Conservation (phyloP, 35 echinoderm and acorn worm genomes). For the Apostichopus japonicus region DNA sequence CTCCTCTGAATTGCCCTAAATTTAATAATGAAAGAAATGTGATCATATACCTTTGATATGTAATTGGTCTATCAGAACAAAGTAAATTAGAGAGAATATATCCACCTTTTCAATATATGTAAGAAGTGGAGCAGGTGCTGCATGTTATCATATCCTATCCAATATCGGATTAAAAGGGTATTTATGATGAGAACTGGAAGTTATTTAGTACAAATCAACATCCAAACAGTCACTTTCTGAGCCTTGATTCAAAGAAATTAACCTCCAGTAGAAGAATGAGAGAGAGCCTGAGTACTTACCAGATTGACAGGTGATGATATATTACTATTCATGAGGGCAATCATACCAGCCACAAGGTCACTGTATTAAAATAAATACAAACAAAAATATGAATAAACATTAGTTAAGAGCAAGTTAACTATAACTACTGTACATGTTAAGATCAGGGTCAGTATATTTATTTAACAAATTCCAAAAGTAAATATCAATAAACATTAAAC, state of each 20-base stretch:
- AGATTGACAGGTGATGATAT: conserved; percentile 88
- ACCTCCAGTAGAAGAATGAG: background rate
- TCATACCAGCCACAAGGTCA: conserved; percentile 89
- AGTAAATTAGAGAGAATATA: background rate
- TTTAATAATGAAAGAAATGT: background rate
- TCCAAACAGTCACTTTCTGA: too few relatives aligned
- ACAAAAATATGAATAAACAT: background rate
- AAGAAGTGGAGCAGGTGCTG: too few relatives aligned
- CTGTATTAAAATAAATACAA: conserved; percentile 37
- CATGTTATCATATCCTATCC: too few relatives aligned
- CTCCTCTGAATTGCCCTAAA: conserved; percentile 89
- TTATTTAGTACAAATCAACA: too few relatives aligned
- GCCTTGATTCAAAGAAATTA: too few relatives aligned
- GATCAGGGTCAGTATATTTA: too few relatives aligned
- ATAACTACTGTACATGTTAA: background rate
- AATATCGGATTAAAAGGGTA: too few relatives aligned
- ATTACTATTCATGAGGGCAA: conserved; percentile 87
- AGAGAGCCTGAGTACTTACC: conserved; percentile 57
- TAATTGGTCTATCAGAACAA: conserved; percentile 4
- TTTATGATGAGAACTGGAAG: too few relatives aligned
- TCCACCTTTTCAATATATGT: too few relatives aligned
- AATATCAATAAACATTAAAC: too few relatives aligned
- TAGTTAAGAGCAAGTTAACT: background rate
- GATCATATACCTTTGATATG: too few relatives aligned
- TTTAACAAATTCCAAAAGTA: too few relatives aligned